Evolutionary conservation across 64 coral and sea anemone genomes (phyloP).

Genomic region (Porites lutea): DNA sequence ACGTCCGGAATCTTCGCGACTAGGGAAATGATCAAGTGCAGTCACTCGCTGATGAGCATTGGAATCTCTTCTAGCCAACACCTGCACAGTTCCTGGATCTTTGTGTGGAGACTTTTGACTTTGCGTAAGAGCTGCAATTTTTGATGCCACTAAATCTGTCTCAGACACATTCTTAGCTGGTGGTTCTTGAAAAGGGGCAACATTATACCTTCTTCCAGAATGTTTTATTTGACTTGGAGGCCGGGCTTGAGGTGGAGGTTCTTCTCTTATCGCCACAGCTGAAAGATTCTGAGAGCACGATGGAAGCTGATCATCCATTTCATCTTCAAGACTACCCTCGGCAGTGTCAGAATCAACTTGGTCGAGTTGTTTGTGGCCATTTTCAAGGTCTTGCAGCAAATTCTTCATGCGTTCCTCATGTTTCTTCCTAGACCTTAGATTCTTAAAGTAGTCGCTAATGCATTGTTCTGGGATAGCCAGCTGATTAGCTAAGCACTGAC

Average conservation of each 20-base stretch:
- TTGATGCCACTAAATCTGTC: slow-evolving; percentile 48
- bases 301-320: not conserved
- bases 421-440: slow-evolving; percentile 67
- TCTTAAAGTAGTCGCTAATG: slow-evolving; percentile 81
- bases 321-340: not conserved
- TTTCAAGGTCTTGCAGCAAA: slow-evolving; percentile 28
- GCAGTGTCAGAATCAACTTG: not conserved
- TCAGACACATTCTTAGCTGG: not conserved
- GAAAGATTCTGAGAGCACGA: not conserved
- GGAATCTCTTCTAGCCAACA: not conserved
- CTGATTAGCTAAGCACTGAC: slow-evolving; percentile 47
- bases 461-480: slow-evolving; percentile 60
- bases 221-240: not conserved
- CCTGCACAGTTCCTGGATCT: not conserved
- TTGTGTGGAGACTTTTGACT: slow-evolving; percentile 14
- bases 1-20: not conserved
- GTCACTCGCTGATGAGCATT: not conserved
- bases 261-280: not conserved
- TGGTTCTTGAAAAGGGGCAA: not conserved
- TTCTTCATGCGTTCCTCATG: slow-evolving; percentile 61
- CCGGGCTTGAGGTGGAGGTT: not conserved
- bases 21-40: not conserved
- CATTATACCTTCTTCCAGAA: slow-evolving; percentile 20
- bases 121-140: slow-evolving; percentile 60
- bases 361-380: not conserved